Base-by-base conservation (phyloP, 2,113 vertebrate genomes). In the Bos javanicus region DNA sequence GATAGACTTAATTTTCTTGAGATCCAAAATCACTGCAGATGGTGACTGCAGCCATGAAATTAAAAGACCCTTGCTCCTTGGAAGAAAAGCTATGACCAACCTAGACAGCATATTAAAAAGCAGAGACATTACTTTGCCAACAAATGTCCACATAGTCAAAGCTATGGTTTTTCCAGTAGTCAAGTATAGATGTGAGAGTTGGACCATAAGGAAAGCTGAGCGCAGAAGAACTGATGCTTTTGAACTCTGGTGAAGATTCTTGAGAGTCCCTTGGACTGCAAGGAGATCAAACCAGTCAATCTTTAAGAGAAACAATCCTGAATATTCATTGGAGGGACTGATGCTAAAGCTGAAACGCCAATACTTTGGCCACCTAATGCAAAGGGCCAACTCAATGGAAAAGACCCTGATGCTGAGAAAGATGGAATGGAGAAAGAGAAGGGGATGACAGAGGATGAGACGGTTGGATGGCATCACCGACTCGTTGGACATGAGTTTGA, bases 161-260 rank as follows among this genome's bases (percentile, higher is more conserved):
- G n/a, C 64, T 67, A 21, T 67, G 64, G n/a, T 67, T 36, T 36
- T 36, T 36, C 17, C 33, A 36, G 64, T 36, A 67, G 8, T 5
- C 33, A 11, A 11, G 64, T 36, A 67, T 36, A 67, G 17, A 67
- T 67, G 1, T 67, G 9, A 36, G 64, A 67, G 64, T 67, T 67
- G 64, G 64, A 67, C 17, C 17, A 11, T 67, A 36, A 67, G 21
- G n/a, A 36, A 67, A 33, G 64, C 33, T 67, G 8, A 67, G 4
- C 0, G 0, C 4, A 5, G 9, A 64, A 64, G 62, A 67, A 67
- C 11, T 36, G n/a, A 21, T 36, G 17, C n/a, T 67, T 67, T 67
- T 36, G 64, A 21, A 21, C n/a, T 67, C 64, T 67, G 17, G 8
- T 67, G 64, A 67, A 67, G n/a, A n/a, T 19, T 71, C 64, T 36